Conservation (phyloP, 2,888 invertebrate genomes). For the Chrysotoxum bicinctum region DNA sequence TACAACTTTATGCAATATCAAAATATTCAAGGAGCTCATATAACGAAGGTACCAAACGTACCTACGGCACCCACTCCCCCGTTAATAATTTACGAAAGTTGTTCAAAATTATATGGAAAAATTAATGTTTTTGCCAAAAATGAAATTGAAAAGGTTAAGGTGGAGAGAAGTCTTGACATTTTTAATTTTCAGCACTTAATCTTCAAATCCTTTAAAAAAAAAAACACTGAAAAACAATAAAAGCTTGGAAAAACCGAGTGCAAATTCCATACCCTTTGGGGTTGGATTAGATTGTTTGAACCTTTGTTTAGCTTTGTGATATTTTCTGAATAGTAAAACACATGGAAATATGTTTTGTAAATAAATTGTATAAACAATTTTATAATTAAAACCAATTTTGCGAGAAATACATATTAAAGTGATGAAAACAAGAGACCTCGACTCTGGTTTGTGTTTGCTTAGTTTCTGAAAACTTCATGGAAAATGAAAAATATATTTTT, state of each 20-base stretch:
- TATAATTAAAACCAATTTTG: constrained; percentile 25
- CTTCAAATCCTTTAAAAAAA: constrained; percentile 19
- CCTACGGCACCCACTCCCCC: neutral
- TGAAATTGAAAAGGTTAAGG: constrained; percentile 31
- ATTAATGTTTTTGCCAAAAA: constrained; percentile 47
- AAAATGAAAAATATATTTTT: neutral
- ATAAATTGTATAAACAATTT: constrained; percentile 22
- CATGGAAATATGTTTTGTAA: constrained; percentile 3
- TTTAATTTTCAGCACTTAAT: constrained; percentile 32
- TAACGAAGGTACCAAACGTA: neutral
- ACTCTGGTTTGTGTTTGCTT: neutral
- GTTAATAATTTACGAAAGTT: neutral
- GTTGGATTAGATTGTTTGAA: neutral
- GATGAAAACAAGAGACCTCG: neutral
- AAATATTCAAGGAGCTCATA: constrained; percentile 39
- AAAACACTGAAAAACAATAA: neutral
- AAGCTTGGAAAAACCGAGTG: constrained; percentile 4
- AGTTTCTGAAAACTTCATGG: neutral
- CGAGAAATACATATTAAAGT: neutral
- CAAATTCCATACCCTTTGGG: constrained; percentile 11
- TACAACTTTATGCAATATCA: constrained; percentile 62
- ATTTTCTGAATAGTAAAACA: constrained; percentile 3
- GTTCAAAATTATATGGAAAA: constrained; percentile 17
- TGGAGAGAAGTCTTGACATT: constrained; percentile 5
- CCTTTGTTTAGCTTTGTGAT: neutral